Conservation (phyloP, 2,888 invertebrate species). For the Scaeva pyrastri region DNA sequence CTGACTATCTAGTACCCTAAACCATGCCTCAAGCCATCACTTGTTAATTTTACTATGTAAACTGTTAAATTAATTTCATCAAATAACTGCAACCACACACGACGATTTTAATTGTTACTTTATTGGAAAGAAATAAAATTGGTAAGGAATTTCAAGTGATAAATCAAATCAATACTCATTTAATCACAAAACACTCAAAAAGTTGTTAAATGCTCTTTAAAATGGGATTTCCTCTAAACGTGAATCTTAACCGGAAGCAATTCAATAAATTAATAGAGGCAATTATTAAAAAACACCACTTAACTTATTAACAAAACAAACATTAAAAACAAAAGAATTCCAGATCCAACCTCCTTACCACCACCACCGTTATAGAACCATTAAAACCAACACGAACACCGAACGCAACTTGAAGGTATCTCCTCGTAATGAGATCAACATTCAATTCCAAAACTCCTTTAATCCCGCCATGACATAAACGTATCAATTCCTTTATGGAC, state of each 20-base stretch:
- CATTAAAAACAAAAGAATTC: neutral
- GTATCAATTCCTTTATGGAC: constrained; percentile 40
- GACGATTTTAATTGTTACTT: no score
- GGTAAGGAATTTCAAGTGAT: no score
- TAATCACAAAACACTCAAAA: neutral
- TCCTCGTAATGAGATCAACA: constrained; percentile 13
- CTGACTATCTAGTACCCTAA: no score
- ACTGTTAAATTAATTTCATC: no score
- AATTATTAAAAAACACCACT: neutral
- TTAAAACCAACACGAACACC: neutral
- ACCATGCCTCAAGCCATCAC: no score
- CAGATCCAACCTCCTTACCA: neutral
- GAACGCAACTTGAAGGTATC: neutral
- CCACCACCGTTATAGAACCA: neutral
- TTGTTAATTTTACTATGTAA: no score
- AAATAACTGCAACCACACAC: no score
- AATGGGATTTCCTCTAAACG: neutral
- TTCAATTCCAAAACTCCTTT: neutral
- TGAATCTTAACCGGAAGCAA: neutral
- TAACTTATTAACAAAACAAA: neutral
- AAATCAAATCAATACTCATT: neutral
- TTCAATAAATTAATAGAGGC: neutral
- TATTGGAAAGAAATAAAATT: no score
- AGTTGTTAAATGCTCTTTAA: no score
- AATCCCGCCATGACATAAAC: constrained; percentile 26